Percentiles rank a stretch among this genome's conserved stretches.
Evolutionary conservation across 2,888 invertebrate species (phyloP).

Genomic region (Epirrita christyi): DNA sequence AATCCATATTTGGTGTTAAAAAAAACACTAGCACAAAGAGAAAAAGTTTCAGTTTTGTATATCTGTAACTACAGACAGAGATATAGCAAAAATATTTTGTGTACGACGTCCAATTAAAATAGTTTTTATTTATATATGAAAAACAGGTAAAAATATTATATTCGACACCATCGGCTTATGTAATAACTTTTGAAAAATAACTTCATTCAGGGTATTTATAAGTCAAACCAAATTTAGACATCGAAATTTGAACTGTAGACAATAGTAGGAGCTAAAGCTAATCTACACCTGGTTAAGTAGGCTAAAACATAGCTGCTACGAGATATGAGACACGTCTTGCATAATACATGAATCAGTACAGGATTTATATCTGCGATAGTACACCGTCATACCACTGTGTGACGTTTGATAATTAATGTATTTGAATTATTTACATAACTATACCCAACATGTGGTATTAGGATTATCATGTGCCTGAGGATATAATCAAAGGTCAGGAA

Average conservation of each 20-base stretch:
- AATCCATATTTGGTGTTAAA: no score
- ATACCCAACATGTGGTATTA: background rate
- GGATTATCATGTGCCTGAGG: conserved; percentile 17
- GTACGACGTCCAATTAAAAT: no score
- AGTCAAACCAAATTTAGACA: no score
- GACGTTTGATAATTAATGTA: conserved; percentile 42
- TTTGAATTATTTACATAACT: conserved; percentile 22
- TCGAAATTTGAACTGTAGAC: background rate
- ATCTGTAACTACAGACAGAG: no score
- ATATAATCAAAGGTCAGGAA: background rate
- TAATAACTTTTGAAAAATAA: no score
- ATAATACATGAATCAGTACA: conserved; percentile 68
- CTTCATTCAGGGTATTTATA: no score
- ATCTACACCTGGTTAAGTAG: conserved; percentile 59
- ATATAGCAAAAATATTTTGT: no score
- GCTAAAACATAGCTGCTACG: conserved; percentile 61
- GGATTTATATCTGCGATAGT: conserved; percentile 56
- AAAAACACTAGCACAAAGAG: no score
- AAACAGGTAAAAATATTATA: no score
- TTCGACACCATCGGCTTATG: no score
- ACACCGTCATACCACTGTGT: conserved; percentile 42
- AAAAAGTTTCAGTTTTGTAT: no score
- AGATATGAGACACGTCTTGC: conserved; percentile 71
- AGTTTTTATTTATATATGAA: no score
- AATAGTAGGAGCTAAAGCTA: conserved; percentile 50